These are phyloP conservation scores for Podiceps cristatus DNA, from an alignment of 2,113 vertebrate species.

Conservation along the genomic window DNA sequence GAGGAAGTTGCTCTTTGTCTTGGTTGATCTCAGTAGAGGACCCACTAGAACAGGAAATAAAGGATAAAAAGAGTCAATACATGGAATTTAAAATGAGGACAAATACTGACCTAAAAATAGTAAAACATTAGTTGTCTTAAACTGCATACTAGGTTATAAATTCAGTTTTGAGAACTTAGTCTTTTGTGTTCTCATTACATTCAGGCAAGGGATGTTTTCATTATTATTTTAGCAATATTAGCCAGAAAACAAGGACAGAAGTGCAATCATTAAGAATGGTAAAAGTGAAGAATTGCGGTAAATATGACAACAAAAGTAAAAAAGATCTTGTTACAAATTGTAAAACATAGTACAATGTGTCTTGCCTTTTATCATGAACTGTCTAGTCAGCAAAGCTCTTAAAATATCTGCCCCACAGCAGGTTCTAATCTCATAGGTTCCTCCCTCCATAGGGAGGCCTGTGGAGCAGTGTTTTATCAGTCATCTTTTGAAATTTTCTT, in stretches of 20 bases:
- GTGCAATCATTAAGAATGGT: background rate
- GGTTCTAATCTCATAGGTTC: background rate
- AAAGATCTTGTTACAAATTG: background rate
- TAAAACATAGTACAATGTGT: background rate
- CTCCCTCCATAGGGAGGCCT: background rate
- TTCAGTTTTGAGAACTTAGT: background rate
- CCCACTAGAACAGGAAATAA: background rate
- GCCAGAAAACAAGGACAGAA: background rate
- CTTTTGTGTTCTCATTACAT: background rate
- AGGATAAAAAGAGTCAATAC: background rate
- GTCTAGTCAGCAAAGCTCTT: background rate
- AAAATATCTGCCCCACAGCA: background rate
- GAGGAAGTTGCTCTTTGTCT: background rate
- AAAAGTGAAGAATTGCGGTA: background rate
- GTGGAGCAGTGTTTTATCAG: background rate
- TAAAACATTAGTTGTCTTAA: background rate
- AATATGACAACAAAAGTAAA: background rate
- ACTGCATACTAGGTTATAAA: background rate
- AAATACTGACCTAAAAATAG: background rate
- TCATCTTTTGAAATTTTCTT: background rate
- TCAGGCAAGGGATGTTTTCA: background rate
- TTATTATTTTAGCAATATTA: background rate
- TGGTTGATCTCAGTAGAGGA: background rate
- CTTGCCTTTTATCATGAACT: background rate
- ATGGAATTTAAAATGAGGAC: background rate